Percentiles rank a stretch among this genome's conserved stretches.
Conservation (phyloP, 2,888 invertebrate species). For the Cosmia pyralina region DNA sequence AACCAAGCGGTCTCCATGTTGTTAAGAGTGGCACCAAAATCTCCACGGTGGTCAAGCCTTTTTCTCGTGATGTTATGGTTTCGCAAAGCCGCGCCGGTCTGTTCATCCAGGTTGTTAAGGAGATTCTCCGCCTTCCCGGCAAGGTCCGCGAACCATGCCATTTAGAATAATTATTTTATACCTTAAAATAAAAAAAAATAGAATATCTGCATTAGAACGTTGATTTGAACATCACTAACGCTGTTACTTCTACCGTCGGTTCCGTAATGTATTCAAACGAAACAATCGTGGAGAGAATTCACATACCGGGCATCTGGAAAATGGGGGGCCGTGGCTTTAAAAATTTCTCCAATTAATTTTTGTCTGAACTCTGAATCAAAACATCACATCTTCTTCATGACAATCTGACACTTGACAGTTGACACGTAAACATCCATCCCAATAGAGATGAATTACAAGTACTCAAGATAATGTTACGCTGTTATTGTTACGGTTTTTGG, state of each 20-base stretch:
- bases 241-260: neutral
- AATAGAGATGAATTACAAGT: neutral
- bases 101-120: constrained; percentile 93
- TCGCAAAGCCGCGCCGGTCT: constrained; percentile 92
- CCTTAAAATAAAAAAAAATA: constrained; percentile 62
- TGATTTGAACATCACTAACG: neutral
- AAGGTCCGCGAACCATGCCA: constrained; percentile 94
- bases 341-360: constrained; percentile 38
- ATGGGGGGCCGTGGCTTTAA: constrained; percentile 26
- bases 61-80: constrained; percentile 77
- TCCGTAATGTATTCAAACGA: neutral
- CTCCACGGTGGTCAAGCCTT: constrained; percentile 69
- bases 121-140: constrained; percentile 94
- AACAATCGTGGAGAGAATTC: constrained; percentile 2
- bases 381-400: constrained; percentile 51
- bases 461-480: neutral
- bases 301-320: constrained; percentile 60
- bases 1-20: constrained; percentile 67
- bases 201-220: neutral
- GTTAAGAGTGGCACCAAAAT: constrained; percentile 55
- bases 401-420: constrained; percentile 51
- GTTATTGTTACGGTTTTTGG: neutral
- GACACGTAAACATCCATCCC: constrained; percentile 65
- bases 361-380: constrained; percentile 45
- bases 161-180: constrained; percentile 74